Evolutionary conservation across 2,888 invertebrate genomes (phyloP), one percentile per base, ranked within the genome.

Genomic region (Dasypogon diadema): DNA sequence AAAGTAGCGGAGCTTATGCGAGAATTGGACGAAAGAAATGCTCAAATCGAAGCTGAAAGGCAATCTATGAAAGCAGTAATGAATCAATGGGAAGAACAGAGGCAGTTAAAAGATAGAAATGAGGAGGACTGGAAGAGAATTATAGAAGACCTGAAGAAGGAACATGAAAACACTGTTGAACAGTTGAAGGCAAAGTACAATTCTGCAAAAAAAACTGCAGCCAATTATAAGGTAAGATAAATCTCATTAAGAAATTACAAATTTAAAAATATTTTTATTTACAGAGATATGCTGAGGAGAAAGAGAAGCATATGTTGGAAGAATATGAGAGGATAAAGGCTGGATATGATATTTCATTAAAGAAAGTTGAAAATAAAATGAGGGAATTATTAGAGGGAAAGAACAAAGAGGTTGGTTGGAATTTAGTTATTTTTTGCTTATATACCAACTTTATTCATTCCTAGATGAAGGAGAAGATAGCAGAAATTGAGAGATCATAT

Each of bases 251-350:
- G 22, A 65, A 18, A 24, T 6, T n/a, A 30, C 4, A 5, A 3
- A n/a, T 6, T 2, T 51, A 54, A 0, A 2, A 22, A 6, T 12
- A 14, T 2, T 34, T 65, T 74, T 37, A 2, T 24, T 83, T 84
- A 18, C 80, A 91, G 89, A 89, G 90, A 78, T 90, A 91, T 79
- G 88, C 90, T 16, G 87, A 88, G 26, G 90, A 91, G 79, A 91
- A 90, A 80, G 91, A 91, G 77, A 88, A 89, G 24, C 91, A 91
- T 81, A 88, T 90, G 79, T 87, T 87, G 79, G 88, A 87, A 76
- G 91, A 92, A 83, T 89, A 90, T 82, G 89, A 89, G 77, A 87
- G 91, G 48, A 88, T 91, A 80, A 91, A 91, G 80, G 87, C 88
- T 48, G 90, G 89, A 78, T 91, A 91, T 77, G 83, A 85, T 46